Evolutionary conservation across 2,113 vertebrate species (phyloP), one percentile per base, ranked within the genome.

Genomic region (Chionis minor): DNA sequence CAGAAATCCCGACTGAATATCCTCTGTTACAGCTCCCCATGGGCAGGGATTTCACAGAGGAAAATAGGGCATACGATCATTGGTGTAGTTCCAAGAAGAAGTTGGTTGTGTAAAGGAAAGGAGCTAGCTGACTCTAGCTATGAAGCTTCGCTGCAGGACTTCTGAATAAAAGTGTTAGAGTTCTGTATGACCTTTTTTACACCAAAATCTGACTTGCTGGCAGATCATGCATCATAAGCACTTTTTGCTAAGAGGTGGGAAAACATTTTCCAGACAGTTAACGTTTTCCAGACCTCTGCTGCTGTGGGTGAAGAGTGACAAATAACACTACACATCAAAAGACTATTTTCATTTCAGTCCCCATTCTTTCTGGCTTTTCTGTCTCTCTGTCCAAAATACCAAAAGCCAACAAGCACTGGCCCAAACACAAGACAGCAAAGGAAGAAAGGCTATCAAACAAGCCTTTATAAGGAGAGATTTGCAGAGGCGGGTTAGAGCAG

Each of bases 191-290:
- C 32, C 47, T 88, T 90, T 91, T 93, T 93, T 56, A 35, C 49
- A 61, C 49, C 35, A 81, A 91, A 90, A 73, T 44, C 45, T 70
- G 28, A 45, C 30, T 86, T 70, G 10, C n/a, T 88, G 83, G 49
- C 82, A 86, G 79, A 88, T 73, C 58, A 65, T 73, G 62, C 66
- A 92, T 96, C 79, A 92, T 80, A 86, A 94, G 27, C 40, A 88
- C 24, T 80, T 92, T 73, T 88, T 90, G 71, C 85, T 92, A 90
- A 90, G 87, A 93, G 58, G 62, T 80, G 21, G 40, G 62, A 93
- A 90, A 96, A 95, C 12, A 61, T 72, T 94, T 96, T 90, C 92
- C 90, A 91, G 81, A 54, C 69, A 92, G 74, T 91, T 94, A 91
- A 94, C 21, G 1, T 94, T 96, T 95, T 96, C 90, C 74, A 96